A percentile compares a stretch with the other conserved stretches of the same genome.
Evolutionary conservation across 2,113 vertebrate species (phyloP).

Genomic region (Circaetus cinerascens): DNA sequence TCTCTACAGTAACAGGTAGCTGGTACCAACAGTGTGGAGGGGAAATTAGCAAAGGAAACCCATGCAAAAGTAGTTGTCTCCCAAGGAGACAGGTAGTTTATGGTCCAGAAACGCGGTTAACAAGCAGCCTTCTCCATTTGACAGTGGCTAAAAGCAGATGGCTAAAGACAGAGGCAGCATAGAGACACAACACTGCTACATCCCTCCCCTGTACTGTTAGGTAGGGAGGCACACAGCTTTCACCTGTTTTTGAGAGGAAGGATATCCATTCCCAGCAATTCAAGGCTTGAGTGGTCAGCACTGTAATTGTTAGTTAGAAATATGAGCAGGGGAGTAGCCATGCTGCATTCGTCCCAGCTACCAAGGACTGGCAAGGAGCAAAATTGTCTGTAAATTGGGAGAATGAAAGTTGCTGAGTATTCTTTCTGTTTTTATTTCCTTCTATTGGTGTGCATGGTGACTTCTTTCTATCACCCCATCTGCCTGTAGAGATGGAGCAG

Average conservation of each 20-base stretch:
- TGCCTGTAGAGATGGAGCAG: not conserved
- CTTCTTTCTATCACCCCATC: not conserved
- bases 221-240: not conserved
- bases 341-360: not conserved
- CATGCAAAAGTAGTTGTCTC: not conserved
- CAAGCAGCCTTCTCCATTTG: not conserved
- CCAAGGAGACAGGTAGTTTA: not conserved
- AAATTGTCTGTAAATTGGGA: not conserved
- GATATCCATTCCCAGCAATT: not conserved
- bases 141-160: not conserved
- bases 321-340: accelerated
- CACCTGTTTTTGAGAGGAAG: not conserved
- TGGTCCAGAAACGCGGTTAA: not conserved
- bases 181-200: not conserved
- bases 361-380: not conserved
- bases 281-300: not conserved
- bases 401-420: not conserved
- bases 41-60: not conserved
- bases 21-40: not conserved
- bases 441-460: accelerated
- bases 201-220: not conserved
- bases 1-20: not conserved
- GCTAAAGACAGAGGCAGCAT: not conserved
- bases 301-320: not conserved
- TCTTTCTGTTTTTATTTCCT: not conserved